These are phyloP conservation scores for Acanthosepion esculentum DNA, from an alignment of 2,888 invertebrate genomes.

Conservation along the genomic window DNA sequence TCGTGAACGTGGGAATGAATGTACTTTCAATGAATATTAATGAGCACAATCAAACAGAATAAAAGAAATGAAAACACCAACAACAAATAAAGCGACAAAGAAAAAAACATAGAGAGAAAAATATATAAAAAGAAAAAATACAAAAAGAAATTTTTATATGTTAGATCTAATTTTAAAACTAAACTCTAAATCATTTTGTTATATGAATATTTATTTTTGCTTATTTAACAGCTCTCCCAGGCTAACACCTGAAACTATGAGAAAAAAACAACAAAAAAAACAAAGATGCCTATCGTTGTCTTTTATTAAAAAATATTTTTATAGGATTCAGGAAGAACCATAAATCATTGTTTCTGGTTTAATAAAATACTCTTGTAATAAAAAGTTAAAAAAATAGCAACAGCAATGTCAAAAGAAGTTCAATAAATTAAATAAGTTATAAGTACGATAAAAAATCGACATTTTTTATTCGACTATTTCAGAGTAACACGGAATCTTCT, in stretches of 20 bases:
- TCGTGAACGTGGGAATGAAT: neutral
- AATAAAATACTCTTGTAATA: neutral
- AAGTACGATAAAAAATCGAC: neutral
- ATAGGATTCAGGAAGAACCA: neutral
- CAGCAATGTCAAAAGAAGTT: neutral
- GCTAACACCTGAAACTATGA: neutral
- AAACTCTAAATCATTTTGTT: neutral
- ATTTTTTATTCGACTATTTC: neutral
- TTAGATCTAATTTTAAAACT: neutral
- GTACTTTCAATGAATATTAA: neutral
- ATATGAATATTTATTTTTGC: neutral
- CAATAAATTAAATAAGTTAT: neutral
- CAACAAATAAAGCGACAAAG: neutral
- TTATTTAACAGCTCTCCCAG: neutral
- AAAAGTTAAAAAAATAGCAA: neutral
- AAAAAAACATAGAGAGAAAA: neutral
- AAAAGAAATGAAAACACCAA: neutral
- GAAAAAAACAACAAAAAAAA: neutral
- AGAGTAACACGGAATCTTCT: neutral
- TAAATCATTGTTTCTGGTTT: neutral
- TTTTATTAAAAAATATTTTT: neutral
- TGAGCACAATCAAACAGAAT: neutral
- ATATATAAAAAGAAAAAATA: neutral
- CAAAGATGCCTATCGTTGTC: neutral
- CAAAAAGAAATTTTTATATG: neutral